These are phyloP conservation scores for Arbacia lixula DNA, from an alignment of 53 echinoderm and acorn worm species.

Conservation along the genomic window DNA sequence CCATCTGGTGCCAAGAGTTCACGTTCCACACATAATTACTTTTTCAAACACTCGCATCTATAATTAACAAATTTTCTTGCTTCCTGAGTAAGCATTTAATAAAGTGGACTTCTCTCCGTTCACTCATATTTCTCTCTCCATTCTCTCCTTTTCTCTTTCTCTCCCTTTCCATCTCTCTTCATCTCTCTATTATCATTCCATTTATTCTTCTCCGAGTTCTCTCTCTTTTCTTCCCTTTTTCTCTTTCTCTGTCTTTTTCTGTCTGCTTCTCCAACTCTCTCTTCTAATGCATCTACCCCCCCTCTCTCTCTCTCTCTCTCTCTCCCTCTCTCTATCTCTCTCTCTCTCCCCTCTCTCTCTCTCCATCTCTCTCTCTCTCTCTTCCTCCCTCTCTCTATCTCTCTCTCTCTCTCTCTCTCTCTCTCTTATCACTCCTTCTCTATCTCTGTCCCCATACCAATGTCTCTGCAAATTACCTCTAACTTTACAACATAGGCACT, in stretches of 20 bases:
- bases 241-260: background rate
- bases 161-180: background rate
- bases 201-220: background rate
- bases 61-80: too few species aligned
- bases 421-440: too few species aligned
- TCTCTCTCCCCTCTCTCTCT: background rate
- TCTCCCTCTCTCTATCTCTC: background rate
- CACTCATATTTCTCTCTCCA: background rate
- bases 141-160: background rate
- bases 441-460: too few species aligned
- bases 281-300: background rate
- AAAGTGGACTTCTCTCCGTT: too few species aligned
- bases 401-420: too few species aligned
- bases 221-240: background rate
- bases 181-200: background rate
- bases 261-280: background rate
- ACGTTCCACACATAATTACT: too few species aligned
- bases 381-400: too few species aligned
- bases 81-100: too few species aligned
- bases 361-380: too few species aligned
- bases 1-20: constrained; percentile 25
- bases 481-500: too few species aligned
- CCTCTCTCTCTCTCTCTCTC: background rate
- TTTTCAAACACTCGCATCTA: too few species aligned
- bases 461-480: too few species aligned